Conservation (phyloP, 2,797 vertebrate genomes). For the Brachyalestes nurse region DNA sequence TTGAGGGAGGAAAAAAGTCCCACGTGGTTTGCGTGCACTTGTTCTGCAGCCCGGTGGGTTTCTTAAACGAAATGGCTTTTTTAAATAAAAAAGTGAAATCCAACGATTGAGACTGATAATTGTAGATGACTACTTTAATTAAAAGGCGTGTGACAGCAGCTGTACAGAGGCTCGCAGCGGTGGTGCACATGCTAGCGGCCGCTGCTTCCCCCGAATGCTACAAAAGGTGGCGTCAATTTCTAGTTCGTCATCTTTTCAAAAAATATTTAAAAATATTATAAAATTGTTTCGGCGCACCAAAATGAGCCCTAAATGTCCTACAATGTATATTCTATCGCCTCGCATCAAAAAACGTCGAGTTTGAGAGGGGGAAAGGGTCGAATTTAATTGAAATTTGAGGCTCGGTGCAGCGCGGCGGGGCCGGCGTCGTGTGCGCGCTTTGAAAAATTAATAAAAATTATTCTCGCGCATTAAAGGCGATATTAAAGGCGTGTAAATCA, state of each 20-base stretch:
- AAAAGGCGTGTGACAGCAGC: neutral
- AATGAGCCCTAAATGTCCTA: conserved; percentile 78
- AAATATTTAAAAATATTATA: conserved; percentile 94
- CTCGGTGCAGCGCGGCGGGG: conserved; percentile 8
- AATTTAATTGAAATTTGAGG: conserved; percentile 66
- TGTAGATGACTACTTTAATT: neutral
- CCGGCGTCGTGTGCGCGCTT: conserved; percentile 47
- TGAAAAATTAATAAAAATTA: conserved; percentile 92
- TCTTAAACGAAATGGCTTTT: conserved; percentile 20
- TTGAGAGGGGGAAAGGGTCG: neutral
- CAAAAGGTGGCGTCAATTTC: conserved; percentile 95
- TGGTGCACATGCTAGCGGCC: conserved; percentile 56
- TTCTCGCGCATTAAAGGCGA: neutral
- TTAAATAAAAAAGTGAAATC: neutral
- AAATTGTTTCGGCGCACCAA: conserved; percentile 76
- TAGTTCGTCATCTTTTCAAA: conserved; percentile 99
- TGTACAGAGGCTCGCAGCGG: neutral
- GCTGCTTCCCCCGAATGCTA: conserved; percentile 75
- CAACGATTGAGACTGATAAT: neutral
- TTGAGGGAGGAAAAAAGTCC: neutral
- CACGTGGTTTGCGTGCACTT: conserved; percentile 43
- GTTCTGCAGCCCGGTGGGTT: conserved; percentile 10
- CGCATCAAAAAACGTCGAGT: conserved; percentile 41
- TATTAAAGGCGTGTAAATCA: conserved; percentile 74
- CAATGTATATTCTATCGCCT: conserved; percentile 67